Percentiles rank a stretch among this genome's conserved stretches.
phyloP scores from a whole-genome alignment of 2,797 vertebrate species.

The Adelosebastes latens region DNA sequence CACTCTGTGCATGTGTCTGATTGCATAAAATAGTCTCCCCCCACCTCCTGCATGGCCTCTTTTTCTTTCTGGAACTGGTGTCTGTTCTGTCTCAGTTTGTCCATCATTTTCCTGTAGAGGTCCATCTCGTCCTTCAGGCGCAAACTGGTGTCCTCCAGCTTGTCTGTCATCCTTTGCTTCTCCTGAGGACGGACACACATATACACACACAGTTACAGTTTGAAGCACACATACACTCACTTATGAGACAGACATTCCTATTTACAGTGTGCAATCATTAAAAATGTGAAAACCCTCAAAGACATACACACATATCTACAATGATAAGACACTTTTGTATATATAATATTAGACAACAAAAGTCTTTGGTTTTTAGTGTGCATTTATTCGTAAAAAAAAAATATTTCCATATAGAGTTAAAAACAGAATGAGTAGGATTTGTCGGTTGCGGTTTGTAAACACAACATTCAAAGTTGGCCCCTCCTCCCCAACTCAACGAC shows the following conservation, averaged over 20 bases:
- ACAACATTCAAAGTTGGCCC: neutral
- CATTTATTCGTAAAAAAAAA: too few species aligned
- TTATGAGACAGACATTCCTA: neutral
- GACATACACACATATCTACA: neutral
- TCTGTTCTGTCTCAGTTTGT: constrained; percentile 93
- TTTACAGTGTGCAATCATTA: neutral
- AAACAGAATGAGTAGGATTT: neutral
- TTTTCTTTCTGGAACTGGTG: constrained; percentile 95
- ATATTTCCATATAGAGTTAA: neutral
- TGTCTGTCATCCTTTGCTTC: constrained; percentile 94
- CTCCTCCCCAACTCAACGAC: neutral
- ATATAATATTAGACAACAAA: neutral
- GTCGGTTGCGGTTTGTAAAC: neutral
- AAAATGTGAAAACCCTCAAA: neutral
- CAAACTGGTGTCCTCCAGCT: constrained; percentile 94
- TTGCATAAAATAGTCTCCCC: constrained; percentile 24
- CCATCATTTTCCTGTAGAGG: constrained; percentile 97
- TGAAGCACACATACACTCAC: neutral
- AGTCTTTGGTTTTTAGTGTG: neutral
- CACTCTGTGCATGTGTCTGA: neutral
- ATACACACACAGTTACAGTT: neutral
- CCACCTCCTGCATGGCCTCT: constrained; percentile 95
- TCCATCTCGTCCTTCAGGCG: constrained; percentile 98
- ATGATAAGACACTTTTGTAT: neutral
- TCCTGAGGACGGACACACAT: constrained; percentile 80